Percentiles rank a stretch among this genome's conserved stretches.
These are phyloP conservation scores for Caenorhabditis imperialis DNA, from an alignment of 2,888 invertebrate species.

Conservation along the genomic window DNA sequence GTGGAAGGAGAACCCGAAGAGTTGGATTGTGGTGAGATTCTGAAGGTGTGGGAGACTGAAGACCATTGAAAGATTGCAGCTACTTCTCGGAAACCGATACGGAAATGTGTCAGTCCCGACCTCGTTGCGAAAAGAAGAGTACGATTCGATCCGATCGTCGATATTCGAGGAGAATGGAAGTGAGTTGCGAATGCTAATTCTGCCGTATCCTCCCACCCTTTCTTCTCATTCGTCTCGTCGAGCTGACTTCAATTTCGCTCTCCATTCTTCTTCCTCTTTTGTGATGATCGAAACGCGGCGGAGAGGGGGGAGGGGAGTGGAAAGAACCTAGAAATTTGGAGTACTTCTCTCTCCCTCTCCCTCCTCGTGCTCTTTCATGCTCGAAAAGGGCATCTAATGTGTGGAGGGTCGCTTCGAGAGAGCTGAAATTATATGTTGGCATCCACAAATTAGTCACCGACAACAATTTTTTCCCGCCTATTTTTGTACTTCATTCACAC, in stretches of 20 bases:
- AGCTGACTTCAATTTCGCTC: conserved; percentile 17
- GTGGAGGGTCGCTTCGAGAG: too few relatives aligned
- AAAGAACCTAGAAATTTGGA: too few relatives aligned
- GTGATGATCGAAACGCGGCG: too few relatives aligned
- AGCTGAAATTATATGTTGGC: too few relatives aligned
- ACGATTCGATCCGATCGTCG: conserved; percentile 77
- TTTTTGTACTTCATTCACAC: too few relatives aligned
- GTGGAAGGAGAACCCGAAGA: conserved; percentile 44
- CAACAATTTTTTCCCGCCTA: too few relatives aligned
- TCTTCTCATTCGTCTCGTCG: conserved; percentile 14
- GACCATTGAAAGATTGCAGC: conserved; percentile 73
- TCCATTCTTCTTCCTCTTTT: not conserved
- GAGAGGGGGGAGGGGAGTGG: too few relatives aligned
- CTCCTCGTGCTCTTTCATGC: too few relatives aligned
- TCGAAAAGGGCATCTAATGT: too few relatives aligned
- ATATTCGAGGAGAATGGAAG: conserved; percentile 77
- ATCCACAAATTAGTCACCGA: too few relatives aligned
- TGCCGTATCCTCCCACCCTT: conserved; percentile 2
- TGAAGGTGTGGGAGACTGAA: too few relatives aligned
- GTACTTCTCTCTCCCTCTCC: too few relatives aligned
- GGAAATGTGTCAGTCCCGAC: conserved; percentile 79
- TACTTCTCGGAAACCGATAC: conserved; percentile 80
- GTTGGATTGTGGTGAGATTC: conserved; percentile 55
- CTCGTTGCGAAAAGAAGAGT: conserved; percentile 79
- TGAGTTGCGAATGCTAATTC: conserved; percentile 34